Base-by-base conservation (phyloP, 2,797 vertebrate genomes). In the Mus spretus region DNA sequence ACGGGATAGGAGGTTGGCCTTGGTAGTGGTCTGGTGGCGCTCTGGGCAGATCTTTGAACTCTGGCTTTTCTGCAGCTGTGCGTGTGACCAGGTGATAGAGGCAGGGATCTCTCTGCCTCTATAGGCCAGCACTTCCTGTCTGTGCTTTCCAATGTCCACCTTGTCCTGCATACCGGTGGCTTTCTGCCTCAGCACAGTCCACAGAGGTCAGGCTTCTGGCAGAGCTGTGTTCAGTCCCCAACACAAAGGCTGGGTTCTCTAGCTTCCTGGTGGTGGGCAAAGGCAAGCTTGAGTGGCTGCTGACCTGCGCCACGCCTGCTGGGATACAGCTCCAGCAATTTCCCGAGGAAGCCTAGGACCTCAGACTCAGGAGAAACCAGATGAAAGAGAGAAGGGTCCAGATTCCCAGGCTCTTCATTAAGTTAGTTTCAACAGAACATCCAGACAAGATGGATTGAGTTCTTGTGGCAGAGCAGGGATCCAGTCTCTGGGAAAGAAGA, bases 191-290 rank as follows among this genome's bases (percentile, higher is more conserved):
- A 0, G 74, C 74, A 40, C 55, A 0, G 0, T 53, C 89, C 55
- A 63, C 6, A 28, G 53, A 91, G 95, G 89, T 84, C 82, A 87
- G 55, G 14, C 31, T 81, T 40, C 72, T 93, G 1, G 82, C 84
- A 74, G 44, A 50, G 50, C n/a, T 9, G 1, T 3, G 14, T 74
- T 24, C 19, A 4, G 44, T 86, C 34, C 34, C 92, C 65, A 63
- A 72, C 11, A 44, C 61, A 28, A 26, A 65, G 59, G 53, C 59
- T 17, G 12, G 26, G 4, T 14, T 59, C 79, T 61, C 78, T 28
- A 22, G 81, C 44, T 19, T 55, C 75, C 86, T 47, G 80, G 47
- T 37, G 47, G 61, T 14, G 37, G 89, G 37, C 50, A 37, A 61
- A 75, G 53, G 15, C 37, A 10, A 0, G 3, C 22, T 74, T 59